Conservation (phyloP, 2,113 vertebrate genomes). For the Eleginops maclovinus region DNA sequence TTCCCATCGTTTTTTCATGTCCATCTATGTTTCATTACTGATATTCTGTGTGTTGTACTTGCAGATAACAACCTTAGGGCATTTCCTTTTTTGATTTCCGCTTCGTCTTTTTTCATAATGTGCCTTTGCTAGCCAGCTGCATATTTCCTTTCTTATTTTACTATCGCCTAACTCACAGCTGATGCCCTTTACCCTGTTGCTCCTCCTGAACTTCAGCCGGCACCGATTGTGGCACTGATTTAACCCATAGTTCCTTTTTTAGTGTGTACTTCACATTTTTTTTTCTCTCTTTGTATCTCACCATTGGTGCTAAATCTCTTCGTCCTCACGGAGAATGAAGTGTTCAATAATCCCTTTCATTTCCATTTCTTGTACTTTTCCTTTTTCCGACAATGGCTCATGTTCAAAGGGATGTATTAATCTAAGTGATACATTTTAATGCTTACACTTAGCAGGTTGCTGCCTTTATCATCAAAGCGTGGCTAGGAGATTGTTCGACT, state of each 20-base stretch:
- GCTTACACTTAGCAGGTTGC: conserved; percentile 76
- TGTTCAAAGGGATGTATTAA: conserved; percentile 83
- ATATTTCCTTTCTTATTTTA: conserved; percentile 20
- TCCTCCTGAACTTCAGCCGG: conserved; percentile 24
- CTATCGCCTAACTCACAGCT: conserved; percentile 34
- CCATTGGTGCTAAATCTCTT: conserved; percentile 51
- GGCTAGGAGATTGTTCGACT: conserved; percentile 60
- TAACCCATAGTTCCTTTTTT: conserved; percentile 20
- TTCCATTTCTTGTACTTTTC: conserved; percentile 70
- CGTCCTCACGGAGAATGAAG: conserved; percentile 49
- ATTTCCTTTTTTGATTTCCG: conserved; percentile 3
- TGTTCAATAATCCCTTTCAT: conserved; percentile 79
- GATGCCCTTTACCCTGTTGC: conserved; percentile 39
- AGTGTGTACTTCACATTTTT: conserved; percentile 20
- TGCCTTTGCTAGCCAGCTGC: conserved; percentile 21
- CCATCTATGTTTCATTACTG: background rate
- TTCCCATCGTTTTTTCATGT: conserved; percentile 22
- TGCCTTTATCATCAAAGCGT: conserved; percentile 81
- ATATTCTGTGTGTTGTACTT: background rate
- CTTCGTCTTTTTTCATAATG: conserved; percentile 9
- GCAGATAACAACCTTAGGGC: background rate
- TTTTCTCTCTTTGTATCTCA: conserved; percentile 26
- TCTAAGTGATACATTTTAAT: conserved; percentile 83
- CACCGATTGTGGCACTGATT: background rate
- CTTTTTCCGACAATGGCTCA: conserved; percentile 66